Base-by-base conservation (phyloP, 1,140 invertebrate species). In the Papilio helenus region DNA sequence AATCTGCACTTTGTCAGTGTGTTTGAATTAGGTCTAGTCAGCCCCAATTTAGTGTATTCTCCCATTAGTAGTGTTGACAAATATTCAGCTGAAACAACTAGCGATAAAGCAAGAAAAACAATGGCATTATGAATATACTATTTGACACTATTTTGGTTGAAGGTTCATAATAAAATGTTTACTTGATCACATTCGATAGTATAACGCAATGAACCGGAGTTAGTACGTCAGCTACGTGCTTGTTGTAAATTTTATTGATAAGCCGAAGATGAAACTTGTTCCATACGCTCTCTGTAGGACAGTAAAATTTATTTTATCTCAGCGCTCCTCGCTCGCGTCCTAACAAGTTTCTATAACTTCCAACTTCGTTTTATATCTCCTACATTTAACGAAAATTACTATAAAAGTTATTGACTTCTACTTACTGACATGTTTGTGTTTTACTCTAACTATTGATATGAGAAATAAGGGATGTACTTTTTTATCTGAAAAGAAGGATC, bases 231-330 rank as follows among this genome's bases (percentile, higher is more conserved):
- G 61, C 10, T 29, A 46, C 26, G 23, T 16, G 3, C 61, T 68
- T 68, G 2, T 65, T 34, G 61, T 68, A 68, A 68, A 68, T 68
- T 68, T 68, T 68, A 68, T 68, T 68, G 61, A 68, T 68, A 68
- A 68, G 61, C 26, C 61, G 61, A 68, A 68, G 61, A 68, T 29
- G 61, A 68, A 68, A 68, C 61, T 68, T 68, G 3, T 34, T 14
- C 12, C 61, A 29, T 14, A 29, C 61, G 26, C 61, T 68, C 61
- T 68, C 26, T 68, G 14, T 68, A 68, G 26, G 61, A 68, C 61
- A 68, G 26, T 68, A 29, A 68, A 68, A 68, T 68, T 68, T 68
- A 68, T 68, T 68, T 68, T 68, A 68, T 68, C 61, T 68, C 23
- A 68, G 14, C 26, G 23, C 26, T 68, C 20, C 20, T 9, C 20